Evolutionary conservation across 2,888 invertebrate genomes (phyloP), one percentile per base, ranked within the genome.

Genomic region (Protodeltote pygarga): DNA sequence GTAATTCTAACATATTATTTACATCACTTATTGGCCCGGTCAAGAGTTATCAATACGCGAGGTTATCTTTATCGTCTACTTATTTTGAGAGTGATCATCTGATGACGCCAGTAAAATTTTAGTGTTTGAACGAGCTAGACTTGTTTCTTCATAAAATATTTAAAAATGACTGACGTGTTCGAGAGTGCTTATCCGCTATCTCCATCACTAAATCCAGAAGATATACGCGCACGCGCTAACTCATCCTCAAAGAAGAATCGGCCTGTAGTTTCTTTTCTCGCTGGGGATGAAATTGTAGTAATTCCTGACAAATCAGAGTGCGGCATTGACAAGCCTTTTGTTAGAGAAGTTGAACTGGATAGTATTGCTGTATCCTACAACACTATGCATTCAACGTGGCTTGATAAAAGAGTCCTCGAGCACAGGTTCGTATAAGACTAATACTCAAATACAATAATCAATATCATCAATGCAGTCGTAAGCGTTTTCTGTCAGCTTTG

Each of bases 211-310:
- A 91, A 87, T 31, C 89, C 93, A 24, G 84, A 92, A 81, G 89
- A 93, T 23, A 87, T 94, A 66, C 91, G 94, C 70, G 93, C 93
- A 67, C 93, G 94, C 71, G 93, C 94, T 3, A 94, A 94, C 75
- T 93, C 93, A 0, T 86, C 90, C 2, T 81, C 86, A 0, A 88
- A 83, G 41, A 85, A 82, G 54, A 87, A 86, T 53, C 79, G 80
- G 31, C 85, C 91, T 2, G 79, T 83, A 29, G 82, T 92, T 46
- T 83, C 83, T 47, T 89, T 88, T 57, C 62, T 87, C 11, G 78
- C 87, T 11, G 91, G 89, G 44, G 79, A 89, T 62, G 89, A 91
- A 76, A 74, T 86, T 63, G 57, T 92, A 69, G 86, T 85, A 77
- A 87, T 92, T 62, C 92, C 92, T 1, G 92, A 91, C 68, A 92